phyloP scores from a whole-genome alignment of 2,797 vertebrate species.

The Somateria mollissima region DNA sequence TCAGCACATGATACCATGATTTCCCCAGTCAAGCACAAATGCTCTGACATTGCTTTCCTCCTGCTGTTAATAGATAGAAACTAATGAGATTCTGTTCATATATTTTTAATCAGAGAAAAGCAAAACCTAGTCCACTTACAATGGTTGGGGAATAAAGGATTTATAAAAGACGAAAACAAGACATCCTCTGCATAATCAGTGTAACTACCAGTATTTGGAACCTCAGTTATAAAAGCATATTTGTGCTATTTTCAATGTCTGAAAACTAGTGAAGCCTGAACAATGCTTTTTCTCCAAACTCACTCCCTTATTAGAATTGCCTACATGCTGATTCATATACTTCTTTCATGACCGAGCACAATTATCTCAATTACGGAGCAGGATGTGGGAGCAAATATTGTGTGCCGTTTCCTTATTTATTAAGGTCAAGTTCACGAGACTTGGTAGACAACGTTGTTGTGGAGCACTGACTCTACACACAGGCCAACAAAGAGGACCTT shows the following conservation, averaged over 20 bases:
- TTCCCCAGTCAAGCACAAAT: not conserved
- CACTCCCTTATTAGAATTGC: not conserved
- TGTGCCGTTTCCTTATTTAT: not conserved
- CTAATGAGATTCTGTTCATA: not conserved
- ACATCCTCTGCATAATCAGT: not conserved
- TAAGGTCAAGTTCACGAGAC: not conserved
- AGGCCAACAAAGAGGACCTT: not conserved
- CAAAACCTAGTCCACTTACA: not conserved
- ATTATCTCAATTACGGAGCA: not conserved
- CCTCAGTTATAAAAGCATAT: not conserved
- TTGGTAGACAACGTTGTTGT: not conserved
- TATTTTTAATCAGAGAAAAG: not conserved
- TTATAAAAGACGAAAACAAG: constrained; percentile 32
- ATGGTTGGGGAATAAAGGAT: not conserved
- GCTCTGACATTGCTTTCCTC: not conserved
- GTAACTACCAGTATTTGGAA: constrained; percentile 8
- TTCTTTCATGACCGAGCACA: not conserved
- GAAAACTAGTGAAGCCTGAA: constrained; percentile 11
- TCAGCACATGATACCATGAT: not conserved
- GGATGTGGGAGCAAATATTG: not conserved
- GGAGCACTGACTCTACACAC: not conserved
- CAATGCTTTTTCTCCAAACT: not conserved
- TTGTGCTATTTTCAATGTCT: not conserved
- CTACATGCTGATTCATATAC: not conserved
- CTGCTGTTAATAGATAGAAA: not conserved